Percentiles rank a stretch among this genome's conserved stretches.
Evolutionary conservation across 2,113 vertebrate species (phyloP).

Genomic region (Anhinga rufa): DNA sequence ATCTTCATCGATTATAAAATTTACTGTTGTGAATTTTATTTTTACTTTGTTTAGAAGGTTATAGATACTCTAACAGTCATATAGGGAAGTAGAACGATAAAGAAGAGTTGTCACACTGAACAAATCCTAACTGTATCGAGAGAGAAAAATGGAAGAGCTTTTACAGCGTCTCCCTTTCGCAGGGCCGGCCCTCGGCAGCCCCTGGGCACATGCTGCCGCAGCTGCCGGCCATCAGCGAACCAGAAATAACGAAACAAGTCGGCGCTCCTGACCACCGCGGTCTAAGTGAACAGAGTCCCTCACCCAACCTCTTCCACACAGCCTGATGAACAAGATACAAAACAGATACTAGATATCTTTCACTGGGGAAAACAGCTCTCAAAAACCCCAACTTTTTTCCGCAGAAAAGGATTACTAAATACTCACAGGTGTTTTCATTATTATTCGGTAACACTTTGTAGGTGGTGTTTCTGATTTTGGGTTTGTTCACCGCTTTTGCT

Average conservation of each 20-base stretch:
- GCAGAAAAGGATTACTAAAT: neutral
- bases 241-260: neutral
- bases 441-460: neutral
- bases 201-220: rapidly evolving
- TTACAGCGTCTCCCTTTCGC: neutral
- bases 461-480: neutral
- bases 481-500: neutral
- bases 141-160: neutral
- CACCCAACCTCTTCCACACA: neutral
- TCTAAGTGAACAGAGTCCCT: neutral
- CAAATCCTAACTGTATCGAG: neutral
- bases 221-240: neutral
- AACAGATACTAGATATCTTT: neutral
- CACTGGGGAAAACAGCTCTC: neutral
- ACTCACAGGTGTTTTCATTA: neutral
- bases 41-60: neutral
- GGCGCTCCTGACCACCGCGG: rapidly evolving
- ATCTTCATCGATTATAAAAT: neutral
- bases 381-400: neutral
- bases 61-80: neutral
- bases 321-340: neutral
- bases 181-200: neutral
- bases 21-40: neutral
- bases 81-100: neutral
- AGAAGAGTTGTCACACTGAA: neutral